Evolutionary conservation across 2,888 invertebrate species (phyloP).

Genomic region (Pristionchus exspectatus): DNA sequence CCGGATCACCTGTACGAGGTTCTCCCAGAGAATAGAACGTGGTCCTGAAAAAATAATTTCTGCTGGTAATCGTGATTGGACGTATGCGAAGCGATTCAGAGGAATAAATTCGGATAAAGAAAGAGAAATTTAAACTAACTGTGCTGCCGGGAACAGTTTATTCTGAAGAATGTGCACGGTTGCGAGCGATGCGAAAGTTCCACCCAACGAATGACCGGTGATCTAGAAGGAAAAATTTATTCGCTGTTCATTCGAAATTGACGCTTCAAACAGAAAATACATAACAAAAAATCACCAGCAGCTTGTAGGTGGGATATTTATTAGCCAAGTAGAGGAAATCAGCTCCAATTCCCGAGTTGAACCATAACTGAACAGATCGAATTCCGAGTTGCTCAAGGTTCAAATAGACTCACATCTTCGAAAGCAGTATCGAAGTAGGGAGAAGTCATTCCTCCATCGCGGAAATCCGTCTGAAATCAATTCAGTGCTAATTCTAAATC

Average conservation of each 20-base stretch:
- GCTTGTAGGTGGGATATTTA: slow-evolving; percentile 8
- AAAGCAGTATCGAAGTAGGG: slow-evolving; percentile 19
- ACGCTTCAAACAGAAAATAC: background rate
- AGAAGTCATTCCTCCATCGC: slow-evolving; percentile 14
- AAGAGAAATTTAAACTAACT: background rate
- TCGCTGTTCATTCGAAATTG: background rate
- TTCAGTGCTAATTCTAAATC: background rate
- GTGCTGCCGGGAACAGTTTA: background rate
- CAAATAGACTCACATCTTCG: background rate
- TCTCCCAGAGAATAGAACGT: background rate
- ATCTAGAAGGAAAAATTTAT: slow-evolving; percentile 54
- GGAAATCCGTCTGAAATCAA: background rate
- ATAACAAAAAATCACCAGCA: background rate
- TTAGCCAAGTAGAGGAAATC: slow-evolving; percentile 9
- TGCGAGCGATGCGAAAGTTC: slow-evolving; percentile 68
- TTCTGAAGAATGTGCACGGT: slow-evolving; percentile 60
- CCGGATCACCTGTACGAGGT: background rate
- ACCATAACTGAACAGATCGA: background rate
- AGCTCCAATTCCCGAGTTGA: slow-evolving; percentile 5
- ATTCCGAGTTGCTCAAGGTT: background rate
- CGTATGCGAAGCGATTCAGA: no score
- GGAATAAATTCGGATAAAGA: no score
- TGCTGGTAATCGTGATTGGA: no score
- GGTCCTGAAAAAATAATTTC: no score
- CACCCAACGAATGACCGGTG: slow-evolving; percentile 71